Evolutionary conservation across 1,140 invertebrate species (phyloP).

Genomic region (Anagrus nilaparvatae): DNA sequence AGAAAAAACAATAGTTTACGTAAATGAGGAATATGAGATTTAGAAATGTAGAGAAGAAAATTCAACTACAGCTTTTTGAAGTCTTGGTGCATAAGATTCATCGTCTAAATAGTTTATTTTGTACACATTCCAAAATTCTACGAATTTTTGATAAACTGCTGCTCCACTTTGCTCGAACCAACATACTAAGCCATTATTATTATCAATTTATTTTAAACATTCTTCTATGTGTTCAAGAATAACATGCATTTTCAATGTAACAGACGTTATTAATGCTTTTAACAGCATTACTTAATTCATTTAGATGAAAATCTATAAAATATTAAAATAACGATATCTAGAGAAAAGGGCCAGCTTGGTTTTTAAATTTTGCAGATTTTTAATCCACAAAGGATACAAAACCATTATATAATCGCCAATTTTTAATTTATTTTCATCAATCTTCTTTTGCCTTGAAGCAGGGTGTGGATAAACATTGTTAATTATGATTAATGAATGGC

Average conservation of each 20-base stretch:
- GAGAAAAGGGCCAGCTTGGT: too few relatives aligned
- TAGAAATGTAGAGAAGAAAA: constrained; percentile 1
- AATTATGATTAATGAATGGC: too few relatives aligned
- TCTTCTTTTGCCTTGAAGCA: too few relatives aligned
- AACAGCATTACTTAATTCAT: constrained; percentile 4
- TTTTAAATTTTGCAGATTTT: too few relatives aligned
- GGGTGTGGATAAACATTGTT: too few relatives aligned
- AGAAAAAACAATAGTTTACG: too few relatives aligned
- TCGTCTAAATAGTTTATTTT: background rate
- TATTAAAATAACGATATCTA: too few relatives aligned
- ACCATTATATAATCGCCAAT: too few relatives aligned
- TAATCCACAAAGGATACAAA: too few relatives aligned
- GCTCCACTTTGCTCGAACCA: constrained; percentile 8
- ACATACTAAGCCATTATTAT: constrained; percentile 6
- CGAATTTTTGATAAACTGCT: constrained; percentile 5
- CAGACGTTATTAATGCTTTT: constrained; percentile 6
- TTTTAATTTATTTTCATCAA: too few relatives aligned
- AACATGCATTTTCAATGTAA: constrained; percentile 5
- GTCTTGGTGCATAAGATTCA: background rate
- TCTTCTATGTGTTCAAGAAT: constrained; percentile 10
- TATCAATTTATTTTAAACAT: constrained; percentile 4
- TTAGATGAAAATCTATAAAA: too few relatives aligned
- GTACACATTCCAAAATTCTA: constrained; percentile 3
- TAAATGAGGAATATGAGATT: background rate
- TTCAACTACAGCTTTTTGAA: constrained; percentile 1